Conservation (phyloP, 2,797 vertebrate species). For the Gymnocypris eckloni region DNA sequence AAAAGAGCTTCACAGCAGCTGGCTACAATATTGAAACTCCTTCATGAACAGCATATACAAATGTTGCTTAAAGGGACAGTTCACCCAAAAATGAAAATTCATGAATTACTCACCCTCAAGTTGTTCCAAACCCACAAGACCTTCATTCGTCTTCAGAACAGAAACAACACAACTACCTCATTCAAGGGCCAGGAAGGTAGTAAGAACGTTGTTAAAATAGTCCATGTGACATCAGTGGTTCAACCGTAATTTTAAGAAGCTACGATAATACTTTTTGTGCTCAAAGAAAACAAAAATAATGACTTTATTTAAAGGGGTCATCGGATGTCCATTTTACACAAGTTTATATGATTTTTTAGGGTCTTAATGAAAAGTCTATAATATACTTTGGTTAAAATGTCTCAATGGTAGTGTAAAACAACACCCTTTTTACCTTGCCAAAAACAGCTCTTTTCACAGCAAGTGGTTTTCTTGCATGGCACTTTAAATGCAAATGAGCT, state of each 20-base stretch:
- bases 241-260: not conserved
- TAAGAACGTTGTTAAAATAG: not conserved
- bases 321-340: too few relatives aligned
- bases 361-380: too few relatives aligned
- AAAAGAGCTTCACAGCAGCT: slow-evolving; percentile 23
- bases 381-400: too few relatives aligned
- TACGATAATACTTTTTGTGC: not conserved
- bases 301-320: not conserved
- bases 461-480: too few relatives aligned
- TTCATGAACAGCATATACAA: not conserved
- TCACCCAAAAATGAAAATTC: not conserved
- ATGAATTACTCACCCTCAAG: not conserved
- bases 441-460: too few relatives aligned
- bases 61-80: not conserved
- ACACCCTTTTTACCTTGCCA: too few relatives aligned
- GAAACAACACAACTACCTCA: too few relatives aligned
- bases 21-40: not conserved
- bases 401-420: too few relatives aligned
- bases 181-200: too few relatives aligned
- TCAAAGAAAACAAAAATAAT: not conserved
- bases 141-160: not conserved
- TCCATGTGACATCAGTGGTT: not conserved
- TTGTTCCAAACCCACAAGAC: not conserved
- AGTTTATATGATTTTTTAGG: too few relatives aligned
- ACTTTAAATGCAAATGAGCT: too few relatives aligned